Evolutionary conservation across 2,113 vertebrate genomes (phyloP), one percentile per base, ranked within the genome.

Genomic region (Channa argus): DNA sequence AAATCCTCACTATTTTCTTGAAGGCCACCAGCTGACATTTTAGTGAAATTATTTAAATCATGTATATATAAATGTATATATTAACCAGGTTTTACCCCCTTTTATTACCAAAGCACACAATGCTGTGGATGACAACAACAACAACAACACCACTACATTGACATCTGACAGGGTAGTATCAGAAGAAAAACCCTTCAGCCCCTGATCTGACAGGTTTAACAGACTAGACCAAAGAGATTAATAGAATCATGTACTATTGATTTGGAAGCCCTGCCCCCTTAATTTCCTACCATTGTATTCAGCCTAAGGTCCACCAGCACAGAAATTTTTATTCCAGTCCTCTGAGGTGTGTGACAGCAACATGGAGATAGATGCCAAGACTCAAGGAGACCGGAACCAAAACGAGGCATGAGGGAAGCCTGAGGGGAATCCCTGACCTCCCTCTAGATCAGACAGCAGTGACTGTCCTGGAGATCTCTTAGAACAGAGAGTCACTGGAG

Each of bases 1-100:
- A 84, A 78, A 89, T 71, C 62, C 7, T 77, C 38, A 15, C 71
- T 82, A 84, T 84, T 10, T 10, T 88, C 43, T 89, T 80, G 56
- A 92, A 92, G 90, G 91, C 90, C 90, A 92, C 91, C 79, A 78
- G 75, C 83, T 53, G 54, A 86, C 86, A 86, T 63, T 82, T 85
- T 45, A 80, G 85, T 67, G 49, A 79, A 79, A 79, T 71, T 71
- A 76, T 85, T 80, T 68, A n/a, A 77, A 89, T 79, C 51, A 78
- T 74, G 69, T 77, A 73, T 73, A 80, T 82, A 80, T 65, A 83
- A 81, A 76, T 73, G 60, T 89, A 82, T 86, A 87, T 87, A 81
- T 86, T 83, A 84, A 71, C 53, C 79, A 78, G 50, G 53, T 77
- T 52, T 71, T 8, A 56, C 8, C 49, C 13, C 13, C 0, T 13